Conservation (phyloP, 35 echinoderm and acorn worm genomes). For the Apostichopus californicus region DNA sequence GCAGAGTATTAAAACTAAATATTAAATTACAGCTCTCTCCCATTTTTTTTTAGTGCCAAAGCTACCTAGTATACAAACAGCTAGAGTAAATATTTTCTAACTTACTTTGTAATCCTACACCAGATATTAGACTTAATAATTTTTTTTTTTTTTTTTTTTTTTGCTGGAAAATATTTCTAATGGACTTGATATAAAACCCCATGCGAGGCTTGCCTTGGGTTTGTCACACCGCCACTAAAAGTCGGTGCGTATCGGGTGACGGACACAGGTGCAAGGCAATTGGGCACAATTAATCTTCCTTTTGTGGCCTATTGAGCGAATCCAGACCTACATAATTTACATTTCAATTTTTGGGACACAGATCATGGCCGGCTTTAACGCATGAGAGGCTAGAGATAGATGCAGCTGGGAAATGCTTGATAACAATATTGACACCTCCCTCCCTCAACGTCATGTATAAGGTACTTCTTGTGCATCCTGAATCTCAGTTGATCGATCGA, state of each 20-base stretch:
- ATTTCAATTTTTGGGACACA: conserved; percentile 36
- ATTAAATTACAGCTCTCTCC: not conserved
- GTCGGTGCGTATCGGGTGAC: conserved; percentile 17
- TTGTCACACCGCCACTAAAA: conserved; percentile 19
- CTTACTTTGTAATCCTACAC: not conserved
- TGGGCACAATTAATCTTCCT: conserved; percentile 20
- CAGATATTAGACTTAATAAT: not conserved
- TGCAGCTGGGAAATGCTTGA: not conserved
- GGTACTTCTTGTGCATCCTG: not conserved
- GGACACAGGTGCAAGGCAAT: conserved; percentile 25
- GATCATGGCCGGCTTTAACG: conserved; percentile 40
- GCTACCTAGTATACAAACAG: not conserved
- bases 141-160: not conserved
- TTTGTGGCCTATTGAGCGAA: conserved; percentile 20
- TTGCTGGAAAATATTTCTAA: not conserved
- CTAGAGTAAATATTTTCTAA: not conserved
- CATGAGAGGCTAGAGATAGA: not conserved
- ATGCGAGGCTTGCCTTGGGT: not conserved
- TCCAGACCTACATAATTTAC: conserved; percentile 11
- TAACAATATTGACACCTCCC: not conserved
- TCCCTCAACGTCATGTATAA: not conserved
- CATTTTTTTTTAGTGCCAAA: not conserved
- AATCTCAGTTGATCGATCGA: not conserved
- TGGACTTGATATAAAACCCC: not conserved
- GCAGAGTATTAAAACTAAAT: not conserved